Evolutionary conservation across 2,888 invertebrate genomes (phyloP).

Genomic region (Serripes groenlandicus): DNA sequence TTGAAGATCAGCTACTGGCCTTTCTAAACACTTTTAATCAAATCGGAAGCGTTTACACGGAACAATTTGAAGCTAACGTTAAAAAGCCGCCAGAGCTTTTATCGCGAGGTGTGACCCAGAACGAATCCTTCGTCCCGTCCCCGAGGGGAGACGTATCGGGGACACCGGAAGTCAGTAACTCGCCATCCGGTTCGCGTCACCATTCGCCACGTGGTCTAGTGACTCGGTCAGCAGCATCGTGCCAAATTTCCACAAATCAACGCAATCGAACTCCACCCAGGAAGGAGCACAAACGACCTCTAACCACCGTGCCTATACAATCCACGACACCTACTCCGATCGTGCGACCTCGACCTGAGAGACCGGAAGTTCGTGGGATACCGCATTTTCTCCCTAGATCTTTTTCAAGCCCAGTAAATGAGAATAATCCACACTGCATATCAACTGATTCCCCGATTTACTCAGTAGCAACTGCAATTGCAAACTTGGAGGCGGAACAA

Average conservation of each 20-base stretch:
- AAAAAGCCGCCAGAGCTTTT: constrained; percentile 51
- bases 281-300: constrained; percentile 59
- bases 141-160: constrained; percentile 27
- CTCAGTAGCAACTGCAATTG: background rate
- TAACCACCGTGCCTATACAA: constrained; percentile 61
- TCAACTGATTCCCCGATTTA: background rate
- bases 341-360: constrained; percentile 54
- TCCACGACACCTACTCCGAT: constrained; percentile 57
- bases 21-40: constrained; percentile 59
- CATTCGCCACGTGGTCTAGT: constrained; percentile 47
- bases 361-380: constrained; percentile 51
- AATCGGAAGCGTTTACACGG: constrained; percentile 50
- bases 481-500: background rate
- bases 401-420: constrained; percentile 55
- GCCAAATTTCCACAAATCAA: constrained; percentile 2
- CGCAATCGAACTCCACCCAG: constrained; percentile 39
- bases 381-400: constrained; percentile 53
- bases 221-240: constrained; percentile 18
- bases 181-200: constrained; percentile 35
- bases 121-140: constrained; percentile 36
- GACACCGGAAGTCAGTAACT: constrained; percentile 23
- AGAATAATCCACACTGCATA: background rate
- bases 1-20: constrained; percentile 54
- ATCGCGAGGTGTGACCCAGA: constrained; percentile 44
- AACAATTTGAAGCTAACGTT: constrained; percentile 55